Evolutionary conservation across 2,888 invertebrate species (phyloP).

Genomic region (Onchidella celtica): DNA sequence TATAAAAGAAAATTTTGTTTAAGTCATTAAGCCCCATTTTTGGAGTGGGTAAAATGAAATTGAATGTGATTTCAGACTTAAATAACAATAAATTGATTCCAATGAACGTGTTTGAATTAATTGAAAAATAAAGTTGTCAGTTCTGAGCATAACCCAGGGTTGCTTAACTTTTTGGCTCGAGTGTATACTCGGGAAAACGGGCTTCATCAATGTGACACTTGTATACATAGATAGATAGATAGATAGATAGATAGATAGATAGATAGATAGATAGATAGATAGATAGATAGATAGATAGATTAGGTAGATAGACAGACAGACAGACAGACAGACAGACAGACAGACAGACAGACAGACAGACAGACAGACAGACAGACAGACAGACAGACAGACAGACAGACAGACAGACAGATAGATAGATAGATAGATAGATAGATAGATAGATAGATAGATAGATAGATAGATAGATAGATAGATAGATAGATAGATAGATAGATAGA

Average conservation of each 20-base stretch:
- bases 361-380: conserved; percentile 26
- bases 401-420: conserved; percentile 14
- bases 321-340: conserved; percentile 18
- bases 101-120: too few species aligned
- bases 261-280: not conserved
- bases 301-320: conserved; percentile 14
- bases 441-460: not conserved
- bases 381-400: conserved; percentile 23
- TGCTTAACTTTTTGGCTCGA: too few species aligned
- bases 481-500: conserved; percentile 11
- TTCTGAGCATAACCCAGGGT: too few species aligned
- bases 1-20: too few species aligned
- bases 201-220: too few species aligned
- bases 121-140: too few species aligned
- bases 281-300: conserved; percentile 3
- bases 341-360: conserved; percentile 5
- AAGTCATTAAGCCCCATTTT: too few species aligned
- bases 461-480: not conserved
- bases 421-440: not conserved
- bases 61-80: too few species aligned
- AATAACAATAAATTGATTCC: too few species aligned
- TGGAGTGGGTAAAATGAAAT: too few species aligned
- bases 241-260: not conserved
- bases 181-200: too few species aligned
- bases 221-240: too few species aligned